Percentiles rank a stretch among this genome's conserved stretches.
Conservation (phyloP, 2,797 vertebrate genomes). For the Fistularia tabacaria region DNA sequence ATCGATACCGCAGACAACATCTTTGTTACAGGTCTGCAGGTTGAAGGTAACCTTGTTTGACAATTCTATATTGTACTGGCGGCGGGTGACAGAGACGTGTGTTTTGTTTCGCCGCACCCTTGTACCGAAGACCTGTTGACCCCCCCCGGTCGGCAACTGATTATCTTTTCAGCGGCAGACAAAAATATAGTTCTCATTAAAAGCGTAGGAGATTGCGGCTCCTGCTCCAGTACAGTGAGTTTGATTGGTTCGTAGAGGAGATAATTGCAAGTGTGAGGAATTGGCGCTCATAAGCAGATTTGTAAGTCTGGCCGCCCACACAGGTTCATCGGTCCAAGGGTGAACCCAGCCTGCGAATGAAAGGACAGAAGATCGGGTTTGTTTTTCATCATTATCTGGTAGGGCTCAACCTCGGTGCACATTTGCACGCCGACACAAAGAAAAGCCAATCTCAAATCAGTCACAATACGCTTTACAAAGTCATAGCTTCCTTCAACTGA, state of each 20-base stretch:
- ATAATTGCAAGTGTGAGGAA: slow-evolving; percentile 60
- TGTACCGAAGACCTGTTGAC: slow-evolving; percentile 57
- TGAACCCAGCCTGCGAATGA: slow-evolving; percentile 41
- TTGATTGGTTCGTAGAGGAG: slow-evolving; percentile 57
- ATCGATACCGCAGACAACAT: slow-evolving; percentile 23
- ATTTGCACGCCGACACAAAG: too few species aligned
- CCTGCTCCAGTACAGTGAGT: slow-evolving; percentile 37
- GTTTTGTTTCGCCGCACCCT: slow-evolving; percentile 45
- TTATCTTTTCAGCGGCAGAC: slow-evolving; percentile 63
- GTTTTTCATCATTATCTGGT: too few species aligned
- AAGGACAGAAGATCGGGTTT: slow-evolving; percentile 5
- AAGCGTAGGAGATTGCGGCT: slow-evolving; percentile 53
- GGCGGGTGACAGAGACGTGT: slow-evolving; percentile 40
- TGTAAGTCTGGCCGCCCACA: slow-evolving; percentile 34
- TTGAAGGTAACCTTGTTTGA: slow-evolving; percentile 56
- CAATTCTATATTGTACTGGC: slow-evolving; percentile 22
- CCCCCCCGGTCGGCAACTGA: slow-evolving; percentile 55
- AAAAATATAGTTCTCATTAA: slow-evolving; percentile 71
- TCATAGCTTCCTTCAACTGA: too few species aligned
- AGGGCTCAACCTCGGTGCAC: too few species aligned
- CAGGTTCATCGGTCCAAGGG: slow-evolving; percentile 27
- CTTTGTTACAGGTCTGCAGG: slow-evolving; percentile 15
- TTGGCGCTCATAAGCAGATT: slow-evolving; percentile 23
- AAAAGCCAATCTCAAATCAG: too few species aligned
- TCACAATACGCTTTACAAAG: too few species aligned